These are phyloP conservation scores for Halocynthia roretzi DNA, from an alignment of 23 tunicate species.

Conservation along the genomic window DNA sequence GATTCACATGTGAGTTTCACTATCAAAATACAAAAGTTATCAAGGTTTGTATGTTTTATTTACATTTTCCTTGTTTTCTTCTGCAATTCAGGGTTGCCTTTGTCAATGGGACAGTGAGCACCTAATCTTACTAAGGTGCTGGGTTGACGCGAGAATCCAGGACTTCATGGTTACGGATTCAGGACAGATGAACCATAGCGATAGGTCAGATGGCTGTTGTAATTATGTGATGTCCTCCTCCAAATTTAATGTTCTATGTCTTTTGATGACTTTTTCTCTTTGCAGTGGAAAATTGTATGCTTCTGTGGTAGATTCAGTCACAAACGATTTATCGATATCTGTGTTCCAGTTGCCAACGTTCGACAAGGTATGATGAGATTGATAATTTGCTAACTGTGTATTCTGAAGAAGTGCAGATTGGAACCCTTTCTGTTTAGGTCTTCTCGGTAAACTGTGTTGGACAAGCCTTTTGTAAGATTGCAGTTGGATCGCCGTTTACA, in stretches of 20 bases:
- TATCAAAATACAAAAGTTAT: no score
- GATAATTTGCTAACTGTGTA: neutral
- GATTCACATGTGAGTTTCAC: neutral
- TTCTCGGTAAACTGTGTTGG: neutral
- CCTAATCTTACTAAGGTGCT: constrained; percentile 30
- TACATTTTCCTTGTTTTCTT: neutral
- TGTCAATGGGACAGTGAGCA: constrained; percentile 22
- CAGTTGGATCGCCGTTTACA: constrained; percentile 2
- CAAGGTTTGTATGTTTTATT: neutral
- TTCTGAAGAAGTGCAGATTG: neutral
- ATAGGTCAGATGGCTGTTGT: constrained; percentile 8
- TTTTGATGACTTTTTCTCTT: neutral
- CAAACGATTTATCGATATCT: neutral
- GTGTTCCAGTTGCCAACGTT: neutral
- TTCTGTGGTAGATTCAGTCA: neutral
- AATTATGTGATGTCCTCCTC: no score
- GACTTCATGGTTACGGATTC: constrained; percentile 41
- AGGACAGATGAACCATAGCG: neutral
- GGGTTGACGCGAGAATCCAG: constrained; percentile 1
- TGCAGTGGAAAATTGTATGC: constrained; percentile 4
- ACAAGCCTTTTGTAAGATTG: neutral
- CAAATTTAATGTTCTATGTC: no score
- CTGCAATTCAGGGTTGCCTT: constrained; percentile 36
- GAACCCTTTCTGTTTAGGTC: neutral
- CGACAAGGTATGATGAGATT: neutral